These are phyloP conservation scores for Gambelia wislizenii DNA, from an alignment of 2,797 vertebrate genomes.

Conservation along the genomic window DNA sequence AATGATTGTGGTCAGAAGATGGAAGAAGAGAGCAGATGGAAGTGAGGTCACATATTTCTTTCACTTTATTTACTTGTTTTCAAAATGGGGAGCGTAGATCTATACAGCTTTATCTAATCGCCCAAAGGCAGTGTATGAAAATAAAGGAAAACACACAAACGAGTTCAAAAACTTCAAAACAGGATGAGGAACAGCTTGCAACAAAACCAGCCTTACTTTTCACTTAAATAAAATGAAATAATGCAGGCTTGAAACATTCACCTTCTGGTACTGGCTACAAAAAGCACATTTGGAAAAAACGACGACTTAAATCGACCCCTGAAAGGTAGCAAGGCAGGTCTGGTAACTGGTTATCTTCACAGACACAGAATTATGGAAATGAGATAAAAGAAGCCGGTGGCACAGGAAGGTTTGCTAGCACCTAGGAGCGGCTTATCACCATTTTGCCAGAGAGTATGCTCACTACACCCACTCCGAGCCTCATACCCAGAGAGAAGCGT, in stretches of 20 bases:
- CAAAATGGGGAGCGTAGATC: not conserved
- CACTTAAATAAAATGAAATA: too few species aligned
- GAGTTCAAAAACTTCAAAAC: not conserved
- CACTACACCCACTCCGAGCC: too few species aligned
- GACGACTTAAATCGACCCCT: not conserved
- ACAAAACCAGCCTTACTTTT: too few species aligned
- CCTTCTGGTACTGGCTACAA: not conserved
- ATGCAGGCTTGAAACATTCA: not conserved
- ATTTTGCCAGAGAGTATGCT: not conserved
- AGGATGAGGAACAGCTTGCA: not conserved
- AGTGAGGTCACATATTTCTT: too few species aligned
- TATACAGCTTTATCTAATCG: not conserved
- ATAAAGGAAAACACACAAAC: not conserved
- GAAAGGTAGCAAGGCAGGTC: not conserved
- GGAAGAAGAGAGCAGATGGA: too few species aligned
- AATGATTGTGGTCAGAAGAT: not conserved
- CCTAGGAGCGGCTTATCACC: not conserved
- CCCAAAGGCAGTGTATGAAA: not conserved
- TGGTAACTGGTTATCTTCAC: not conserved
- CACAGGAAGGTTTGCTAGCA: too few species aligned
- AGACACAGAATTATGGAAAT: rapidly evolving
- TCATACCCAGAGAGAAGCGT: too few species aligned
- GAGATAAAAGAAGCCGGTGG: not conserved
- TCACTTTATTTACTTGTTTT: not conserved
- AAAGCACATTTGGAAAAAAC: not conserved